phyloP scores from a whole-genome alignment of 1,140 invertebrate species.

The Cyrtorhinus lividipennis region DNA sequence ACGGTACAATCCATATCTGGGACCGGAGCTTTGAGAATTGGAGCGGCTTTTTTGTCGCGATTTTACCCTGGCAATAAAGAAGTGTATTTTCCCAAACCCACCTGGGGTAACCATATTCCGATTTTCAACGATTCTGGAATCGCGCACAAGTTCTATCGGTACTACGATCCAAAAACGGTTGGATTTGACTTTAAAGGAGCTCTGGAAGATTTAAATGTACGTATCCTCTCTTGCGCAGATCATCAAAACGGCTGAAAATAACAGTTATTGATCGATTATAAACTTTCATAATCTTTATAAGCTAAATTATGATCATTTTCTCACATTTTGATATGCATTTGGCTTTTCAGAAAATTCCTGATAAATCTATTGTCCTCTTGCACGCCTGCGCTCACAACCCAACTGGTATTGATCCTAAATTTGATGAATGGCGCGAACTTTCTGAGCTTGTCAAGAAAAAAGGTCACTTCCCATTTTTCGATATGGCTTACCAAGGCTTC shows the following conservation, averaged over 20 bases:
- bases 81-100: slow-evolving; percentile 85
- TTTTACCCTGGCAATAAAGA: slow-evolving; percentile 75
- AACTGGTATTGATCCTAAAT: slow-evolving; percentile 88
- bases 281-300: too few relatives aligned
- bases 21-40: slow-evolving; percentile 89
- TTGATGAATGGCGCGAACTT: slow-evolving; percentile 80
- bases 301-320: too few relatives aligned
- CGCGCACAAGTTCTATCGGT: slow-evolving; percentile 79
- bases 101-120: slow-evolving; percentile 96
- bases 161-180: slow-evolving; percentile 91
- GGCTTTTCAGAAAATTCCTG: slow-evolving; percentile 80
- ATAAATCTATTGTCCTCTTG: slow-evolving; percentile 79
- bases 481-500: slow-evolving; percentile 99
- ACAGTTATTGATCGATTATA: too few relatives aligned
- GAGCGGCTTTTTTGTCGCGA: slow-evolving; percentile 73
- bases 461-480: slow-evolving; percentile 93
- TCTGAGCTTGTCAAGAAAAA: slow-evolving; percentile 64
- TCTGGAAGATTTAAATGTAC: slow-evolving; percentile 79
- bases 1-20: slow-evolving; percentile 87
- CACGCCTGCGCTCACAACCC: slow-evolving; percentile 99
- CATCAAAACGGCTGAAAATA: too few relatives aligned
- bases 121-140: slow-evolving; percentile 84
- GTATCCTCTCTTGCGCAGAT: slow-evolving; percentile 33
- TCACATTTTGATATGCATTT: too few relatives aligned
- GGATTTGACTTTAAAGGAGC: slow-evolving; percentile 88